These are phyloP conservation scores for Drosophila robusta DNA, from an alignment of 2,888 invertebrate genomes.

Conservation along the genomic window DNA sequence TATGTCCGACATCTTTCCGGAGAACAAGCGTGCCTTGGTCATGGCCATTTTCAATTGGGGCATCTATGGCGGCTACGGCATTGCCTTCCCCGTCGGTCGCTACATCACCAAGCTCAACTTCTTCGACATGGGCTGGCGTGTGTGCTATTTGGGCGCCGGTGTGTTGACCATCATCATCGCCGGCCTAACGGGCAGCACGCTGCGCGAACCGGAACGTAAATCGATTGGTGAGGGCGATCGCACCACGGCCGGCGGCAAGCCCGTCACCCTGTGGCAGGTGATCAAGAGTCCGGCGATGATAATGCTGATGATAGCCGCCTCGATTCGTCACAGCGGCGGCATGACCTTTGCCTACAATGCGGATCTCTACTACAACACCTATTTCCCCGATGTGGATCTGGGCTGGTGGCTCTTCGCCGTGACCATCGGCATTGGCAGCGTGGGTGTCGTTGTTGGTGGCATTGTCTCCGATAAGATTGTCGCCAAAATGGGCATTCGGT, in stretches of 20 bases:
- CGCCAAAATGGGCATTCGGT: conserved; percentile 93
- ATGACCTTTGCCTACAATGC: conserved; percentile 97
- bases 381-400: conserved; percentile 95
- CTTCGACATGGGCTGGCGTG: conserved; percentile 93
- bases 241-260: conserved; percentile 85
- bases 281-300: conserved; percentile 91
- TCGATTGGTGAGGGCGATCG: conserved; percentile 89
- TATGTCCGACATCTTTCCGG: conserved; percentile 92
- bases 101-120: conserved; percentile 91
- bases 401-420: conserved; percentile 96
- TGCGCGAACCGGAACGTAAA: conserved; percentile 91
- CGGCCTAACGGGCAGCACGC: conserved; percentile 89
- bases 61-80: conserved; percentile 96
- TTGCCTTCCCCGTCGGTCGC: conserved; percentile 96
- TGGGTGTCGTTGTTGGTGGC: conserved; percentile 90
- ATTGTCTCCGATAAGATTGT: conserved; percentile 94
- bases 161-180: conserved; percentile 90
- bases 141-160: conserved; percentile 93
- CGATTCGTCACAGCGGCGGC: conserved; percentile 94
- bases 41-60: conserved; percentile 98
- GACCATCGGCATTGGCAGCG: conserved; percentile 91
- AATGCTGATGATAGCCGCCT: conserved; percentile 93
- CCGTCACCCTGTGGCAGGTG: conserved; percentile 90
- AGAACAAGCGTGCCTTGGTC: conserved; percentile 93
- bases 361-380: conserved; percentile 93